Evolutionary conservation across 2,113 vertebrate genomes (phyloP), one percentile per base, ranked within the genome.

Genomic region (Apus apus): DNA sequence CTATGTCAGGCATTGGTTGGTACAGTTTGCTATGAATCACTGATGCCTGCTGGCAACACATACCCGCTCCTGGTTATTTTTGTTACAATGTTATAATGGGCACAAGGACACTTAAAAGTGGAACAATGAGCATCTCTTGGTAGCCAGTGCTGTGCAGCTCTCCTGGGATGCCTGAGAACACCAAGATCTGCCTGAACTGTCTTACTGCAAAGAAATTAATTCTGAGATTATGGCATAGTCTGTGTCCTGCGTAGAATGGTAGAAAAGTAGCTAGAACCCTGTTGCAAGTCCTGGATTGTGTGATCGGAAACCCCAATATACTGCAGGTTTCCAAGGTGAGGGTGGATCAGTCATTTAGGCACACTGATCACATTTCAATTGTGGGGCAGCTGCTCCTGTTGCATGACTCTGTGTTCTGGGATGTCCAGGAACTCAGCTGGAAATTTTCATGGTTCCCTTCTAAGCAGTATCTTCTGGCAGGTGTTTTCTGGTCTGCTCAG

Each of bases 101-200:
- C 90, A 96, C 96, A 97, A 97, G 96, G 96, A 96, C 93, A 73
- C 92, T 86, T 36, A 85, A 72, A 96, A 97, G 94, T 96, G 93
- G 93, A 96, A 87, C 93, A 72, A 93, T 2, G 72, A 94, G 76
- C 80, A 91, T 90, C 90, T 94, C 66, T 50, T 53, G 79, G 65
- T 96, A 95, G 92, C 92, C 92, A 66, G 68, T 20, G 64, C 90
- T 81, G 56, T 88, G 85, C 85, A 93, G 25, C 85, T 86, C 93
- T 74, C 90, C 76, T 32, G 94, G 83, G 94, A 77, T 13, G 61
- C 53, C 79, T 75, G 53, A 81, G 75, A 90, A 95, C 61, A 80
- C 45, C 11, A 46, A 74, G 79, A 65, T 88, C 45, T 38, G 34
- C 83, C 61, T 83, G 90, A 88, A 67, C 30, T 62, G 53, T 25